These are phyloP conservation scores for Takifugu flavidus DNA, from an alignment of 2,113 vertebrate species.

Conservation along the genomic window DNA sequence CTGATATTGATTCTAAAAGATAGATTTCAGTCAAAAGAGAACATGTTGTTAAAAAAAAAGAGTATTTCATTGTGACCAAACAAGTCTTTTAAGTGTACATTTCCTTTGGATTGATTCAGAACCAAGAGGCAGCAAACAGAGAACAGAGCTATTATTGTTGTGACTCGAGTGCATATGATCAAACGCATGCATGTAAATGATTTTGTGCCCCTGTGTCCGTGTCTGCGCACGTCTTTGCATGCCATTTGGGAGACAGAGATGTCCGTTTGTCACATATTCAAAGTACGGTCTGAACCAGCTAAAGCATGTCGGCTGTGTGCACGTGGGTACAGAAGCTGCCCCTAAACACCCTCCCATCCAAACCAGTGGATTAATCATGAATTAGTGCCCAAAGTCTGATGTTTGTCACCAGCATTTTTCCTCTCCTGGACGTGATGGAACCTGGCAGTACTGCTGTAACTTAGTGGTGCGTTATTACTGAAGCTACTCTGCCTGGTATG, in stretches of 20 bases:
- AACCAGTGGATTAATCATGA: too few relatives aligned
- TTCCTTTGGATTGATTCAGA: too few relatives aligned
- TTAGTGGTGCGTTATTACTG: constrained; percentile 25
- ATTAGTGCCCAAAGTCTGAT: too few relatives aligned
- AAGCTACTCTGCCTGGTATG: constrained; percentile 39
- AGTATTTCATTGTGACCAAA: neutral
- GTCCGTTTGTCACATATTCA: constrained; percentile 24
- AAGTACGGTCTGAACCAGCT: constrained; percentile 32
- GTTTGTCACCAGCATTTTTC: neutral
- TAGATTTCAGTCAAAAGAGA: constrained; percentile 10
- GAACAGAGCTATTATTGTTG: too few relatives aligned
- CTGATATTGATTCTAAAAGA: constrained; percentile 23
- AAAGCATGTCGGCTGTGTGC: constrained; percentile 38
- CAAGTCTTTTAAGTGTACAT: too few relatives aligned
- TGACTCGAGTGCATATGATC: constrained; percentile 8
- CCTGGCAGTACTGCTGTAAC: constrained; percentile 26
- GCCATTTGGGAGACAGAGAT: constrained; percentile 11
- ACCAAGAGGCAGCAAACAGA: too few relatives aligned
- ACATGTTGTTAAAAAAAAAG: neutral
- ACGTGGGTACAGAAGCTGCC: too few relatives aligned
- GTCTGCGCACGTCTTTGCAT: constrained; percentile 52
- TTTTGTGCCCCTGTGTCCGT: constrained; percentile 34
- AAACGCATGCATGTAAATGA: constrained; percentile 31
- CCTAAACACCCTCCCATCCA: too few relatives aligned
- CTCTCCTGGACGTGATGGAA: constrained; percentile 4